Conservation (phyloP, 1,140 invertebrate species). For the Cardiocondyla obscurior region DNA sequence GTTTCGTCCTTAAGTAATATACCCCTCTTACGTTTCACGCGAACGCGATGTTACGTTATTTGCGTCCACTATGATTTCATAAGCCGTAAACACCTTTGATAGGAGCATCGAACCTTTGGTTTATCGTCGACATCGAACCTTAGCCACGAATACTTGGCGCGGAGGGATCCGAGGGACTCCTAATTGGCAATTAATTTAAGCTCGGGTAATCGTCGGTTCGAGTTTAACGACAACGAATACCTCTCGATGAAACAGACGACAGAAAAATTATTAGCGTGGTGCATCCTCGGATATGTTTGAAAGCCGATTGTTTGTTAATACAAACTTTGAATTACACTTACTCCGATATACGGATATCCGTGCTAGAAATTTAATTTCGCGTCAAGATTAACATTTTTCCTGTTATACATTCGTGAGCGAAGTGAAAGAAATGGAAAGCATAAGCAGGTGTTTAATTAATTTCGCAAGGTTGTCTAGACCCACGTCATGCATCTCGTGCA, state of each 20-base stretch:
- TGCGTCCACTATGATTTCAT: constrained; percentile 27
- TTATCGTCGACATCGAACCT: constrained; percentile 45
- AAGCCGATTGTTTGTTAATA: constrained; percentile 1
- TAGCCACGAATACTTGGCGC: neutral
- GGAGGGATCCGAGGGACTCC: neutral
- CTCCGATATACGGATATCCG: neutral
- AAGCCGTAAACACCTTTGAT: constrained; percentile 59
- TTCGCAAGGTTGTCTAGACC: constrained; percentile 2
- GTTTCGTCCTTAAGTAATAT: constrained; percentile 16
- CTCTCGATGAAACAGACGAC: neutral
- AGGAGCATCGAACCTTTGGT: constrained; percentile 57
- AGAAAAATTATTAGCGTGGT: constrained; percentile 2
- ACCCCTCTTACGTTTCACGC: constrained; percentile 19
- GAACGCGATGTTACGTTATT: constrained; percentile 43
- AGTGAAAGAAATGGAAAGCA: neutral
- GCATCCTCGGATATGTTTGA: neutral
- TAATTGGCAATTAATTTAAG: constrained; percentile 72
- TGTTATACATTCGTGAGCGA: neutral
- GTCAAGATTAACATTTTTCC: neutral
- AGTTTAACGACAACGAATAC: constrained; percentile 11
- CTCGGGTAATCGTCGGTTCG: constrained; percentile 51
- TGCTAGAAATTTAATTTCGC: neutral
- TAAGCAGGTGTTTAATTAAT: constrained; percentile 32
- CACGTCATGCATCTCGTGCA: constrained; percentile 1
- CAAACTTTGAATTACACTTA: too few relatives aligned